phyloP scores from a whole-genome alignment of 1,140 invertebrate genomes.

The Tetranychus urticae region DNA sequence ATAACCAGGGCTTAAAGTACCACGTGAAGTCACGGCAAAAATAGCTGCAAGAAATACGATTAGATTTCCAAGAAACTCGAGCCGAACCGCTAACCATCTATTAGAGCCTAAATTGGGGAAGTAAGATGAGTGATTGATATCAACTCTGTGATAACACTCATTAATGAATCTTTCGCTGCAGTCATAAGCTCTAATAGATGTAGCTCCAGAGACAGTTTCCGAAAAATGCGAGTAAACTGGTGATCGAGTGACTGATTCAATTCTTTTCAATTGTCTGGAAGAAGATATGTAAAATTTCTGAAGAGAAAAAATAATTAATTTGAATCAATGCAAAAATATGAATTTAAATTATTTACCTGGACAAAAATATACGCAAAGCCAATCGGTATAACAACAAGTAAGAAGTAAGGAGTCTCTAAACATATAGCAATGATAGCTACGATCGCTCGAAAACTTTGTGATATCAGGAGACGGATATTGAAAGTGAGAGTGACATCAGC shows the following conservation, averaged over 20 bases:
- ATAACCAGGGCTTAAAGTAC: constrained; percentile 41
- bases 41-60: constrained; percentile 32
- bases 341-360: constrained; percentile 16
- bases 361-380: constrained; percentile 48
- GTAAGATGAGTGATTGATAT: constrained; percentile 63
- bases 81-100: constrained; percentile 26
- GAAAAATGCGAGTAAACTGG: constrained; percentile 28
- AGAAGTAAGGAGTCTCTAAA: constrained; percentile 47
- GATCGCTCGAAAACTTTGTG: constrained; percentile 38
- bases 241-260: constrained; percentile 27
- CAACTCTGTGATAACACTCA: constrained; percentile 21
- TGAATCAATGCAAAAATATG: background rate
- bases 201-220: constrained; percentile 20
- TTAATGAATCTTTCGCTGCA: constrained; percentile 17
- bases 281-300: constrained; percentile 22
- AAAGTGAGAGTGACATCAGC: constrained; percentile 26
- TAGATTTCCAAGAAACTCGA: constrained; percentile 28
- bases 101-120: constrained; percentile 31
- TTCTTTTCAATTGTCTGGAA: constrained; percentile 26
- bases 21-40: constrained; percentile 52
- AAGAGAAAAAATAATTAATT: background rate
- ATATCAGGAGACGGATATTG: constrained; percentile 24
- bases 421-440: constrained; percentile 46
- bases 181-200: constrained; percentile 20
- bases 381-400: constrained; percentile 56